Base-by-base conservation (phyloP, 2,113 vertebrate species). In the Gadus chalcogrammus region DNA sequence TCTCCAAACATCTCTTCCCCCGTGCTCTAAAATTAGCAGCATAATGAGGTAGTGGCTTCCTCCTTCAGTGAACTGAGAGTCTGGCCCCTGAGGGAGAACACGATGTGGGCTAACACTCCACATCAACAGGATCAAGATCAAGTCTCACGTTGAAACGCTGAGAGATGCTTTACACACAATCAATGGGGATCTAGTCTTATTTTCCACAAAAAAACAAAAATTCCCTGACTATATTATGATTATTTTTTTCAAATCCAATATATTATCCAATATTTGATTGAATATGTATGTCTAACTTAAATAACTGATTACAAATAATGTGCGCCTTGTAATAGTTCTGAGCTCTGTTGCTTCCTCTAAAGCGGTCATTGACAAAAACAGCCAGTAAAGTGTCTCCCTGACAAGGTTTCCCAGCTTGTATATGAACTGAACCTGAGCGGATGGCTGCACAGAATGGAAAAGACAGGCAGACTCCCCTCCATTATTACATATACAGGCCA, bases 11-110 rank as follows among this genome's bases (percentile, higher is more conserved):
- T 92, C 82, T 93, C 89, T 92, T 90, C 88, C 89, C 1, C 89
- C 83, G 78, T 90, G 81, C 85, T 16, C 90, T 92, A 93, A 93
- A 93, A 91, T 93, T 92, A 93, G 91, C 87, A 75, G 76, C 77
- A 85, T 91, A 91, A 91, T 91, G 84, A 91, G 88, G 90, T 85
- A 84, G 88, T 85, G 87, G 87, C 89, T 92, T 92, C 90, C 90
- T 91, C 89, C 87, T 87, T 84, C 87, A 88, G 82, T 88, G 86
- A 89, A 91, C 89, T 90, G 88, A 90, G 87, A 72, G 77, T 70
- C 82, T 71, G 71, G 88, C 86, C 88, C 86, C 55, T 3, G 74
- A 82, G 89, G 87, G 83, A 90, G 70, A 63, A 77, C 84, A 80
- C 76, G 85, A 90, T 88, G 85, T 91, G 86, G 87, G 84, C 85